A percentile compares a stretch with the other conserved stretches of the same genome.
Conservation (phyloP, 2,797 vertebrate genomes). For the Clamator glandarius region DNA sequence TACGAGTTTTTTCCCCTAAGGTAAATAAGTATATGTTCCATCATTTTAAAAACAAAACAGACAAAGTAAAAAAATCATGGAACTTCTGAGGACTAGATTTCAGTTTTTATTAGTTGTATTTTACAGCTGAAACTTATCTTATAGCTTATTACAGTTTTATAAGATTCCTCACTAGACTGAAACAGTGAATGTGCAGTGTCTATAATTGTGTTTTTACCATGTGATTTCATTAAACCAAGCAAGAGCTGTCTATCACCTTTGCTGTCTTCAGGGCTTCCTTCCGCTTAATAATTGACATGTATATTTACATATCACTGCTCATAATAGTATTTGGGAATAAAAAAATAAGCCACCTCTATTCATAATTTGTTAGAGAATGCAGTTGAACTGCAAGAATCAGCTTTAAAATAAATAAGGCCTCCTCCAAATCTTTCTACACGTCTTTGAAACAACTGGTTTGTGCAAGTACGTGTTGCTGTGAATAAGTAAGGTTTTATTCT, state of each 20-base stretch:
- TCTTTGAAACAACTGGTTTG: not conserved
- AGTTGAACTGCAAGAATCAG: not conserved
- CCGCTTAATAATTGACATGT: not conserved
- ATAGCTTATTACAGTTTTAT: not conserved
- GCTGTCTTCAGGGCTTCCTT: not conserved
- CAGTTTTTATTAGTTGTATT: not conserved
- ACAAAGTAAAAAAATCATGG: not conserved
- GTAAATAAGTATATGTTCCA: not conserved
- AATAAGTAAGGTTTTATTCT: not conserved
- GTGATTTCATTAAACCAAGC: not conserved
- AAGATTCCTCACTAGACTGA: not conserved
- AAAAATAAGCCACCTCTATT: not conserved
- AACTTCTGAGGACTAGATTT: not conserved
- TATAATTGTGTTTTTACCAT: not conserved
- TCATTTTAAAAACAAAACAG: not conserved
- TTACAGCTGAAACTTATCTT: not conserved
- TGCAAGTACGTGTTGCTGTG: not conserved
- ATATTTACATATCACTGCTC: not conserved
- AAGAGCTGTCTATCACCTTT: fast-evolving
- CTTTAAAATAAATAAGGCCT: not conserved
- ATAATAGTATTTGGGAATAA: not conserved
- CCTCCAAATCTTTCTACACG: not conserved
- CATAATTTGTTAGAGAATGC: not conserved
- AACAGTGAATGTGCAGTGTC: not conserved
- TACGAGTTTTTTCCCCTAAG: not conserved